phyloP scores from a whole-genome alignment of 2,797 vertebrate genomes.

The Enteromius trimaculatus region DNA sequence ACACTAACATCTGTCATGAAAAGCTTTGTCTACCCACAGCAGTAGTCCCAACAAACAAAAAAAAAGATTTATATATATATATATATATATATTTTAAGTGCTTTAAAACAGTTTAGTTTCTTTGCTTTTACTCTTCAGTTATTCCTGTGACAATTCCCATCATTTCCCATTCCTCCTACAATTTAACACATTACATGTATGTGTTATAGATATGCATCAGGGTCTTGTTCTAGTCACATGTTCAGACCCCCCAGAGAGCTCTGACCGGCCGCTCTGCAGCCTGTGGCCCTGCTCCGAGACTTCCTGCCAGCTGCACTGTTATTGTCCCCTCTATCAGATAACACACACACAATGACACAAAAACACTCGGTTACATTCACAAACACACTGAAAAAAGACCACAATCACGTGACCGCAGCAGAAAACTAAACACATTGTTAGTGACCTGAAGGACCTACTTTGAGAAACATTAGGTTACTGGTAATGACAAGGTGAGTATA shows the following conservation, averaged over 20 bases:
- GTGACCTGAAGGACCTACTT: slow-evolving; percentile 15
- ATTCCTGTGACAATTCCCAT: not conserved
- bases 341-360: slow-evolving; percentile 27
- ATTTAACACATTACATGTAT: slow-evolving; percentile 39
- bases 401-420: not conserved
- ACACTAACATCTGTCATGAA: not conserved
- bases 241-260: slow-evolving; percentile 28
- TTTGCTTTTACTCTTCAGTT: not conserved
- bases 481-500: slow-evolving; percentile 22
- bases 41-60: not conserved
- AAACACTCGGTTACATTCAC: slow-evolving; percentile 25
- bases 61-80: not conserved
- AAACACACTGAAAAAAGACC: slow-evolving; percentile 16
- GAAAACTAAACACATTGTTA: slow-evolving; percentile 29
- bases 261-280: slow-evolving; percentile 32
- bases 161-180: not conserved
- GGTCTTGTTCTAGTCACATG: slow-evolving; percentile 46
- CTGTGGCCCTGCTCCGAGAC: slow-evolving; percentile 17
- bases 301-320: slow-evolving; percentile 61
- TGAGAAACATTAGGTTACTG: slow-evolving; percentile 21
- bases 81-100: not conserved
- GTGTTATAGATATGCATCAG: slow-evolving; percentile 45
- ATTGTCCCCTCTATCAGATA: slow-evolving; percentile 60
- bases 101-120: not conserved
- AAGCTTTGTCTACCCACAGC: not conserved